A percentile compares a stretch with the other conserved stretches of the same genome.
Conservation (phyloP, 2,888 invertebrate genomes). For the Tolmerus cingulatus region DNA sequence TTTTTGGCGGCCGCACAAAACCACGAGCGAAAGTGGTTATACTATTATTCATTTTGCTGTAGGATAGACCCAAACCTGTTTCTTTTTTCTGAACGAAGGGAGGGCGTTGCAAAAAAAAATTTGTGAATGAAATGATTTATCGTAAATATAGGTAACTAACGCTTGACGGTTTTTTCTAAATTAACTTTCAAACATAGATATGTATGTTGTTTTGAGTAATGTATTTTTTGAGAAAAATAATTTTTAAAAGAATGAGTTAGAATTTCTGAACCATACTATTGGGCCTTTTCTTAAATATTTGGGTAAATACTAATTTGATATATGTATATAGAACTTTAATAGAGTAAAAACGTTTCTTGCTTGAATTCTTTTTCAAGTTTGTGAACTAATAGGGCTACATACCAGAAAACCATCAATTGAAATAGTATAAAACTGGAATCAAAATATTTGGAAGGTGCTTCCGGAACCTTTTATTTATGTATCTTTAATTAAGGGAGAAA, state of each 20-base stretch:
- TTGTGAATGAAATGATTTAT: not conserved
- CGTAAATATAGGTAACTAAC: not conserved
- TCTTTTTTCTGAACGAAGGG: not conserved
- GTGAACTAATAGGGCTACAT: not conserved
- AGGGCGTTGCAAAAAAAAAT: not conserved
- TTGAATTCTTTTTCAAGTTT: too few species aligned
- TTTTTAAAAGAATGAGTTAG: not conserved
- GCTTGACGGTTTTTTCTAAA: not conserved
- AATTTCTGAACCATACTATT: not conserved
- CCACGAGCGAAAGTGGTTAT: not conserved
- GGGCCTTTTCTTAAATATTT: too few species aligned
- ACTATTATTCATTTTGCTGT: not conserved
- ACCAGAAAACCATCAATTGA: not conserved
- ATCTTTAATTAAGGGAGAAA: not conserved
- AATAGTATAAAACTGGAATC: not conserved
- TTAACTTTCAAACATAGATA: not conserved
- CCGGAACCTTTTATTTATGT: not conserved
- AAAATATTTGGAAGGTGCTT: not conserved
- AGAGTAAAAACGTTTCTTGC: not conserved
- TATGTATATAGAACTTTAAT: not conserved
- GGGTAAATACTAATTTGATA: too few species aligned
- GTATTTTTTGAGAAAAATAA: not conserved
- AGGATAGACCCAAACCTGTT: not conserved
- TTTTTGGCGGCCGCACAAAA: not conserved
- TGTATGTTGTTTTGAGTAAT: not conserved